phyloP scores from a whole-genome alignment of 2,888 invertebrate species.

The Volucella inanis region DNA sequence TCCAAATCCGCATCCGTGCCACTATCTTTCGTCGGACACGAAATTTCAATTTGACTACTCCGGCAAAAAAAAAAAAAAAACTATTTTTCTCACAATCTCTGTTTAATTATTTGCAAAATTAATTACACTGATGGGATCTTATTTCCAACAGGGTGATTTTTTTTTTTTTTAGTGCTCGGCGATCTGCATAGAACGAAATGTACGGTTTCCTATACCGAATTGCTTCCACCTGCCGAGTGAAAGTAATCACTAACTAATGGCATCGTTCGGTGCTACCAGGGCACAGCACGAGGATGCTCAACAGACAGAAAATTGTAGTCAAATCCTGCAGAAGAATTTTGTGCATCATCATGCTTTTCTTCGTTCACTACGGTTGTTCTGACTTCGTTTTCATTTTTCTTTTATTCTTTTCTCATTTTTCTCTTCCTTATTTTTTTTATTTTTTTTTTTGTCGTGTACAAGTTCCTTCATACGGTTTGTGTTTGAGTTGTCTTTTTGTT shows the following conservation, averaged over 20 bases:
- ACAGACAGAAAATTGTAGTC: slow-evolving; percentile 62
- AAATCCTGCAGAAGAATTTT: slow-evolving; percentile 60
- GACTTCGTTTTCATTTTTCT: slow-evolving; percentile 14
- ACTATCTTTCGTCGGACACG: slow-evolving; percentile 4
- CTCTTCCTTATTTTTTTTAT: neutral
- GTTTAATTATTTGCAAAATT: slow-evolving; percentile 63
- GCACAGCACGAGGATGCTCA: slow-evolving; percentile 9
- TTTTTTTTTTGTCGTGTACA: too few relatives aligned
- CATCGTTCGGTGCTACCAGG: neutral
- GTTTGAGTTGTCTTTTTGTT: neutral
- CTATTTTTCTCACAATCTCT: slow-evolving; percentile 43
- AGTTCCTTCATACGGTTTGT: too few relatives aligned
- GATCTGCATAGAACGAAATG: neutral
- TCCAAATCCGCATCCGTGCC: too few relatives aligned
- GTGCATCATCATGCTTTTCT: slow-evolving; percentile 52
- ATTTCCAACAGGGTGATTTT: neutral
- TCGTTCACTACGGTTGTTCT: neutral
- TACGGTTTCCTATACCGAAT: neutral
- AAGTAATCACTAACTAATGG: slow-evolving; percentile 41
- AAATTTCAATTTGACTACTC: slow-evolving; percentile 27
- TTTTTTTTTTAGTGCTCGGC: too few relatives aligned
- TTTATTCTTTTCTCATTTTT: neutral
- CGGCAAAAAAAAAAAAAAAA: slow-evolving; percentile 10
- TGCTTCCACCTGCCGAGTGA: slow-evolving; percentile 14
- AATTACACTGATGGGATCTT: slow-evolving; percentile 63